A percentile compares a stretch with the other conserved stretches of the same genome.
These are phyloP conservation scores for Hyperopisus bebe DNA, from an alignment of 2,113 vertebrate species.

Conservation along the genomic window DNA sequence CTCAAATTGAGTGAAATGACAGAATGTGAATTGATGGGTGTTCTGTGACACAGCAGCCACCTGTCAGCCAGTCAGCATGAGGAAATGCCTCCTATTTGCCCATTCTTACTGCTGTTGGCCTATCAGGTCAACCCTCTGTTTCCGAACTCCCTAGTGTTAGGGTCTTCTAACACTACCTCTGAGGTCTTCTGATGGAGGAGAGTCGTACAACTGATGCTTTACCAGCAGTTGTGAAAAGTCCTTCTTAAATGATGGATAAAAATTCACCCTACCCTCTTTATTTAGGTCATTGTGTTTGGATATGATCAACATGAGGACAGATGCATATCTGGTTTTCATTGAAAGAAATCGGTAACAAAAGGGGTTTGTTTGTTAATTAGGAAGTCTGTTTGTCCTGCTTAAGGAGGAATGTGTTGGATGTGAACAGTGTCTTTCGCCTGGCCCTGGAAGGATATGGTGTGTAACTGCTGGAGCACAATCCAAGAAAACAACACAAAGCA, in stretches of 20 bases:
- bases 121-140: not conserved
- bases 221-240: too few species aligned
- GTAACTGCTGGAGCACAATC: not conserved
- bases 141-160: not conserved
- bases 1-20: not conserved
- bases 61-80: not conserved
- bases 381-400: not conserved
- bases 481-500: not conserved
- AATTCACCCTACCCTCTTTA: not conserved
- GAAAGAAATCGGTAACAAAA: not conserved
- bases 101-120: not conserved
- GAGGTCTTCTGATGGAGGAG: not conserved
- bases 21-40: not conserved
- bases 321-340: not conserved
- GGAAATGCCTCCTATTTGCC: not conserved
- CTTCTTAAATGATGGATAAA: not conserved
- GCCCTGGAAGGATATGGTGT: not conserved
- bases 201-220: not conserved
- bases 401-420: not conserved
- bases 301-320: not conserved
- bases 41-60: not conserved
- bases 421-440: not conserved
- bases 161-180: not conserved
- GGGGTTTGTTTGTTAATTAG: not conserved
- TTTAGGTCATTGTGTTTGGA: not conserved